Conservation (phyloP, 2,797 vertebrate species). For the Malurus splendens region DNA sequence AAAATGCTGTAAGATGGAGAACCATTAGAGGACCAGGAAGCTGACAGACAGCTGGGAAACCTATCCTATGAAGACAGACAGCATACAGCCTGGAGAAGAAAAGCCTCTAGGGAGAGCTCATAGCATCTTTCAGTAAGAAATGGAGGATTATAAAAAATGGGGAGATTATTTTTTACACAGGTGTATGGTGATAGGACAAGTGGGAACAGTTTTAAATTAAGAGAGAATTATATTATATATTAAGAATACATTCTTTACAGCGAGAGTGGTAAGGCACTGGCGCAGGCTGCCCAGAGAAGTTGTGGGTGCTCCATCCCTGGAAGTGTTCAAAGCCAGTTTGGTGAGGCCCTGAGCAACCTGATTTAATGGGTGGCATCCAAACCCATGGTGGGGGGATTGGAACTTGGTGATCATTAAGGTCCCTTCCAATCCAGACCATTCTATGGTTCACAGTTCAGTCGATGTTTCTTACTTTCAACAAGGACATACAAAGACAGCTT, state of each 20-base stretch:
- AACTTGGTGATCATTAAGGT: neutral
- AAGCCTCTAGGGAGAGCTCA: no score
- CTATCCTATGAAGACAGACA: no score
- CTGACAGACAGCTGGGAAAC: no score
- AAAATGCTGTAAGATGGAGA: no score
- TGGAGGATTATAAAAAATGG: no score
- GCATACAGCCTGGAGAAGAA: no score
- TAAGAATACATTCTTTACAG: neutral
- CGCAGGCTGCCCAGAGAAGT: neutral
- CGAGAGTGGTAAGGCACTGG: neutral
- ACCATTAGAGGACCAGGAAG: no score
- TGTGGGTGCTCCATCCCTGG: neutral
- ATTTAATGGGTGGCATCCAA: neutral
- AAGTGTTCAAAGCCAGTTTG: neutral
- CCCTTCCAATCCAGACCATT: neutral
- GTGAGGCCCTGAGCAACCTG: neutral
- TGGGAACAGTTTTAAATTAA: no score
- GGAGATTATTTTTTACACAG: no score
- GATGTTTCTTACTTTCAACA: neutral
- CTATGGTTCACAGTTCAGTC: neutral
- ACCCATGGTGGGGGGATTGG: rapidly evolving
- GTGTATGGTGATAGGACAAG: no score
- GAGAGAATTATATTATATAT: neutral
- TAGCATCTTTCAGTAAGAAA: no score
- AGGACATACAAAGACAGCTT: rapidly evolving